Evolutionary conservation across 64 coral and sea anemone genomes (phyloP).

Genomic region (Montipora cactus): DNA sequence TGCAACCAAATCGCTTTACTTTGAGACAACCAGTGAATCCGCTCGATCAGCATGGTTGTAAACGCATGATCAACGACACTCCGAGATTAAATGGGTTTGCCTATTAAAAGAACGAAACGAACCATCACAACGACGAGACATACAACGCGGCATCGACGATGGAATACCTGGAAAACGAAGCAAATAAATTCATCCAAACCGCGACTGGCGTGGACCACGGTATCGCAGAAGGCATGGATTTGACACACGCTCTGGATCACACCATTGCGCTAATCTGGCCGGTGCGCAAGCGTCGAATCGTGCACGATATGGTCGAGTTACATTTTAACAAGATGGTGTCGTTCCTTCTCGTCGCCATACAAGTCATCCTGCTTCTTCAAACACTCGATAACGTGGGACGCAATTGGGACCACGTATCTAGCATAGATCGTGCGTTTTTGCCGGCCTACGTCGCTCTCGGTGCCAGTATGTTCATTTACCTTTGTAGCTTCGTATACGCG

Average conservation of each 20-base stretch:
- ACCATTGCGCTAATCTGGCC: not conserved
- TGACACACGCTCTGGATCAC: not conserved
- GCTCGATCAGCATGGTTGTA: not conserved
- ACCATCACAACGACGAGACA: no score
- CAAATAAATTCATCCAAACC: not conserved
- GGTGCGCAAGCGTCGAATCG: not conserved
- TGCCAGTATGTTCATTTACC: not conserved
- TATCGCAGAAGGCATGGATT: not conserved
- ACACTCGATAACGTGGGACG: not conserved
- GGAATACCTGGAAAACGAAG: not conserved
- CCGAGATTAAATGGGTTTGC: not conserved
- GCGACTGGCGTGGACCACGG: not conserved
- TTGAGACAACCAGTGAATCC: not conserved
- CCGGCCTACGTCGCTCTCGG: not conserved
- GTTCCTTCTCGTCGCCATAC: not conserved
- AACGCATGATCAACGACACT: not conserved
- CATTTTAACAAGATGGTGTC: not conserved
- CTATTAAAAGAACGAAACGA: not conserved
- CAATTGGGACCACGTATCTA: not conserved
- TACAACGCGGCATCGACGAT: not conserved
- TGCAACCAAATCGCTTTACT: not conserved
- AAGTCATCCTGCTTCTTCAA: not conserved
- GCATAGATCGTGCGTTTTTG: not conserved
- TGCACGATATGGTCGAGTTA: not conserved
- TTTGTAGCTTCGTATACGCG: not conserved